Evolutionary conservation across 2,888 invertebrate genomes (phyloP), one percentile per base, ranked within the genome.

Genomic region (Eristalinus sepulchralis): DNA sequence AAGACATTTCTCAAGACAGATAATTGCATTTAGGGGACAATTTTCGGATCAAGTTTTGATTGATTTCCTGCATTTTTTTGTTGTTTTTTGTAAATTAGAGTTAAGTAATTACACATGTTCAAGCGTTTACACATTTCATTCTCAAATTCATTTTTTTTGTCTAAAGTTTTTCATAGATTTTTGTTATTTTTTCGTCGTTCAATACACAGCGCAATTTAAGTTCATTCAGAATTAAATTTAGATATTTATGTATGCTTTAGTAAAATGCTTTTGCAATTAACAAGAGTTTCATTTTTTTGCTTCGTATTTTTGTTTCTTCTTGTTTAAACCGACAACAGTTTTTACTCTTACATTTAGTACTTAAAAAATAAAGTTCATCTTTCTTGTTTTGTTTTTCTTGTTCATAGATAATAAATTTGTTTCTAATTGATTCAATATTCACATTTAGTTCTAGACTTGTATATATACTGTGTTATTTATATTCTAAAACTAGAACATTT

Each of bases 371-470:
- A 82, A 72, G 63, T 72, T 70, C n/a, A 62, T 76, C 24, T 59
- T 59, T 66, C 31, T 66, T 64, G 11, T 24, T n/a, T 47, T 39
- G 13, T 66, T 78, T 64, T 36, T 36, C 4, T 47, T 39, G 22
- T 66, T 78, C 73, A 78, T 82, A 70, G 68, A 82, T 85, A 47
- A 47, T 47, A 85, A 85, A 85, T 83, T 83, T 86, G 78, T 83
- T 83, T 78, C 83, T 83, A 86, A 86, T 86, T 86, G 86, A 86
- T 86, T 83, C 77, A 86, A 75, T 78, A 82, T 86, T 86, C 83
- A 83, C 86, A 86, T 82, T 68, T 68, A 86, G 83, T 78, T 86
- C 68, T 78, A 78, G 62, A 79, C 60, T 76, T 63, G 67, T 84
- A 60, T 81, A 79, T 87, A 83, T 86, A 79, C 67, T 79, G 67